Conservation (phyloP, 2,888 invertebrate species). For the Metacarcinus magister region DNA sequence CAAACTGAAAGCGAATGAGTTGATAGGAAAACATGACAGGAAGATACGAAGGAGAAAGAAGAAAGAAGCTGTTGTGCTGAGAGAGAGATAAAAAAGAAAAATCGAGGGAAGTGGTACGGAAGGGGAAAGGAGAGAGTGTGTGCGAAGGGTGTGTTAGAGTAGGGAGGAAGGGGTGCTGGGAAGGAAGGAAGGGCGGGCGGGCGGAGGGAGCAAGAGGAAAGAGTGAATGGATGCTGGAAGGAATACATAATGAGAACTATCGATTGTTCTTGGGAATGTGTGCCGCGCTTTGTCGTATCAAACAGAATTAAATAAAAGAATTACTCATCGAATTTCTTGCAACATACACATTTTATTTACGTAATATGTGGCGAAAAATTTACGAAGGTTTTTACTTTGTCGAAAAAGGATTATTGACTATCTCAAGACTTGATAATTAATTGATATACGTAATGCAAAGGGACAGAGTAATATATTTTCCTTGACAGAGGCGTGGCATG, state of each 20-base stretch:
- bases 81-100: background rate
- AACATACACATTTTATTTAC: background rate
- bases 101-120: background rate
- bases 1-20: background rate
- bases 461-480: background rate
- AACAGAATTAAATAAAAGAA: background rate
- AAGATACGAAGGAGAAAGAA: constrained; percentile 33
- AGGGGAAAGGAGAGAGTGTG: background rate
- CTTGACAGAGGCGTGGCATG: background rate
- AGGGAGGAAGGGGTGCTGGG: background rate
- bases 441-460: background rate
- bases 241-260: background rate
- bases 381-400: background rate
- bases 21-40: background rate
- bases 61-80: background rate
- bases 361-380: background rate
- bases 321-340: background rate
- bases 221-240: constrained; percentile 35
- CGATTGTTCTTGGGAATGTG: background rate
- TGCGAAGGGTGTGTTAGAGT: too few relatives aligned
- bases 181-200: background rate
- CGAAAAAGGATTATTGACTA: background rate
- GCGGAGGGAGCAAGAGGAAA: background rate
- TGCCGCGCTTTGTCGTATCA: background rate
- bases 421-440: background rate